Evolutionary conservation across 2,888 invertebrate genomes (phyloP), one percentile per base, ranked within the genome.

Genomic region (Chironomus tentans): DNA sequence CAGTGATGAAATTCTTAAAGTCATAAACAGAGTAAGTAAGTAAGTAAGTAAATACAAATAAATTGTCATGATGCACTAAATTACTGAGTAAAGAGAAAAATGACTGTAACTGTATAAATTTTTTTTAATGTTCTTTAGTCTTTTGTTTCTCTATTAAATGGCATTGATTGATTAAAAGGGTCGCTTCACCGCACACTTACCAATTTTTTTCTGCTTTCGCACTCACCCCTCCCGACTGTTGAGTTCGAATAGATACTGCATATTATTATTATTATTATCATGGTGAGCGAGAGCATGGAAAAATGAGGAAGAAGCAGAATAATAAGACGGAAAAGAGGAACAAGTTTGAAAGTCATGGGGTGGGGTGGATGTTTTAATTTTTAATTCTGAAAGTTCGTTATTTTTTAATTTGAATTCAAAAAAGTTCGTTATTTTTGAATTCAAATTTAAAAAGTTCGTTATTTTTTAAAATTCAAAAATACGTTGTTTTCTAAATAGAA

Each of bases 111-210:
- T n/a, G 12, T 15, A 21, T 12, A 62, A 62, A 7, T 15, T 21
- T 62, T 62, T 22, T 62, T 61, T 15, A 7, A 50, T 12, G 21
- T 24, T 65, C 21, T 22, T 21, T 13, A 12, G 13, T 65, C 13
- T 65, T 65, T 65, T 65, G 12, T 62, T 62, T 22, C 62, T 62
- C 18, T 13, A 61, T 69, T 21, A 69, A 24, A 15, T 61, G 28
- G 56, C 73, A 28, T 24, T 73, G 73, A 73, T 73, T 73, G 73
- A 73, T 73, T 73, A 47, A 38, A 38, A 38, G 73, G 47, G 5
- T 69, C 69, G 69, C 69, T 15, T 65, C 65, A 65, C 65, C 21
- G 24, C 65, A 24, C 22, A 65, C 22, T 65, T 65, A 21, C 21
- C 65, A 65, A 65, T 65, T 65, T 65, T 56, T 65, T 65, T 65